These are phyloP conservation scores for Caranx ignobilis DNA, from an alignment of 2,113 vertebrate genomes.

Conservation along the genomic window DNA sequence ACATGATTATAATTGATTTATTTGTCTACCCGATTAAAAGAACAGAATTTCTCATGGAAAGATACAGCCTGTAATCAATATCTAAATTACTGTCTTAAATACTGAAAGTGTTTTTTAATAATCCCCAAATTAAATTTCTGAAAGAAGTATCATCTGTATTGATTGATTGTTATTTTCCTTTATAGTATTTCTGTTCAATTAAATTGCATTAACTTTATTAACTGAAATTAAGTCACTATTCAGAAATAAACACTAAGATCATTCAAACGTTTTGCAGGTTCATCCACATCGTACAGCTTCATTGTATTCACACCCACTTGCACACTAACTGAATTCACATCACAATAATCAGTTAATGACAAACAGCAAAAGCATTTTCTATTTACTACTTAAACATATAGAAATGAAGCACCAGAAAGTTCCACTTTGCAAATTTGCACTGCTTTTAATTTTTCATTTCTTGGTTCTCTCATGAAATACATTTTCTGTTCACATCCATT, in stretches of 20 bases:
- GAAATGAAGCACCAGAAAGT: not conserved
- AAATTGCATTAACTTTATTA: not conserved
- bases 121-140: not conserved
- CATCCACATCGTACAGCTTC: conserved; percentile 7
- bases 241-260: not conserved
- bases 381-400: not conserved
- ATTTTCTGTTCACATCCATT: conserved; percentile 48
- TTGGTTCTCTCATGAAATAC: conserved; percentile 62
- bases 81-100: conserved; percentile 9
- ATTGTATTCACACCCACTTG: conserved; percentile 2
- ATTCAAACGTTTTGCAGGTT: not conserved
- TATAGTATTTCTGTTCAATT: not conserved
- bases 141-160: not conserved
- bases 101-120: conserved; percentile 2
- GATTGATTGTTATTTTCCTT: conserved; percentile 39
- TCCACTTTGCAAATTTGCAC: not conserved
- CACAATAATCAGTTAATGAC: not conserved
- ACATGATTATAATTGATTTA: conserved; percentile 28
- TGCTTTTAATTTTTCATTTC: conserved; percentile 68
- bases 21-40: conserved; percentile 33
- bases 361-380: conserved; percentile 26
- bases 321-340: not conserved
- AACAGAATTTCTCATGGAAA: not conserved
- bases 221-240: no score
- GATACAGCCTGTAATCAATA: conserved; percentile 4